Evolutionary conservation across 2,797 vertebrate species (phyloP), one percentile per base, ranked within the genome.

Genomic region (Macroramphosus scolopax): DNA sequence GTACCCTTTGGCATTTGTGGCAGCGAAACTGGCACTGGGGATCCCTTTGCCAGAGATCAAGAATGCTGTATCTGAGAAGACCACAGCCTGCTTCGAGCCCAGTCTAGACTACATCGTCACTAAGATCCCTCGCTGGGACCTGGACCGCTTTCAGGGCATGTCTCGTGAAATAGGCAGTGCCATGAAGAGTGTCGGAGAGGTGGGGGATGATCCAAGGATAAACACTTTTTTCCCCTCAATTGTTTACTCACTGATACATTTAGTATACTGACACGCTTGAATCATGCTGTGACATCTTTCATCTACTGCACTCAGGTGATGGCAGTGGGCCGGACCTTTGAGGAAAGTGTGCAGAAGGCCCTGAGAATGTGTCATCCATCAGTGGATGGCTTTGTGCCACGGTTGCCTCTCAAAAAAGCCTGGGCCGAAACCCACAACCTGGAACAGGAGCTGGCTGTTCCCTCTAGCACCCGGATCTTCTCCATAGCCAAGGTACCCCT

Each of bases 171-270:
- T 96, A 31, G 95, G 96, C 41, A 98, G 92, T 49, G 91, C 94
- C 42, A 96, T 97, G 94, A 98, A 96, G 85, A 98, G 96, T 10
- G 96, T 98, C 6, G 95, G 95, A 80, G 95, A 97, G 93, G 95
- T 95, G 65, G 6, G 68, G 17, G 12, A 26, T 16, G 30, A 36
- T 50, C 16, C 13, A n/a, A 0, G 0, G 29, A 42, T 17, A 17
- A 48, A 33, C 38, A 31, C 6, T 22, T 22, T 22, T 3, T 3
- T 6, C 20, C 20, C 6, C 13, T 34, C 12, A 11, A 5, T 36
- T 8, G n/a, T n/a, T n/a, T n/a, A 26, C 33, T 47, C 26, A 13
- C 22, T 29, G 6, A 24, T 4, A 32, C n/a, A 1, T 3, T 5
- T 28, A 1, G 47, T 45, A 1, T 22, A 30, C 12, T 31, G 11